Percentiles rank a stretch among this genome's conserved stretches.
These are phyloP conservation scores for Gadopsis bispinosus DNA, from an alignment of 2,797 vertebrate species.

Conservation along the genomic window DNA sequence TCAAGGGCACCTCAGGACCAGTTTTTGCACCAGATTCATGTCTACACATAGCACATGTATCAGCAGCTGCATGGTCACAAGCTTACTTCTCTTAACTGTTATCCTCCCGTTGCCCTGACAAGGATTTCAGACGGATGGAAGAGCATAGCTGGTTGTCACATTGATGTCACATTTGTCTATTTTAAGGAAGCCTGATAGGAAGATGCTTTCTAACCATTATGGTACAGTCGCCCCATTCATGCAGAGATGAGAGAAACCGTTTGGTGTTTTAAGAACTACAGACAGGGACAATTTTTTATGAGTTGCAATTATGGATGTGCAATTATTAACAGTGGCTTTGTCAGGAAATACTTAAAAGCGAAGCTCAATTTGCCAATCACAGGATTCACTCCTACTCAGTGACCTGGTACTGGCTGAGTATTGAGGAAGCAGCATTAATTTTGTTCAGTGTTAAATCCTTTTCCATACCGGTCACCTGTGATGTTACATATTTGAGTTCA, in stretches of 20 bases:
- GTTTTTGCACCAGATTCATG: neutral
- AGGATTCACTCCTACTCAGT: constrained; percentile 48
- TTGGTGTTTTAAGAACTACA: constrained; percentile 57
- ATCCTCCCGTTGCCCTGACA: neutral
- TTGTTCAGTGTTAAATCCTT: constrained; percentile 49
- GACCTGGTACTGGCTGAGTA: constrained; percentile 43
- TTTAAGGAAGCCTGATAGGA: constrained; percentile 40
- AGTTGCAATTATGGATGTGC: constrained; percentile 49
- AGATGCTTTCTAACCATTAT: constrained; percentile 45
- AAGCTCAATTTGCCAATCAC: constrained; percentile 61
- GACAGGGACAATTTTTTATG: constrained; percentile 49
- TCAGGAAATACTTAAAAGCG: constrained; percentile 59
- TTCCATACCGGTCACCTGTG: constrained; percentile 59
- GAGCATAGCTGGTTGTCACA: constrained; percentile 33
- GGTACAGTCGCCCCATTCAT: constrained; percentile 1
- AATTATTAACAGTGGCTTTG: constrained; percentile 61
- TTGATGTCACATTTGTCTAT: constrained; percentile 51
- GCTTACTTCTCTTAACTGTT: constrained; percentile 11
- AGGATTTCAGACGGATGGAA: constrained; percentile 15
- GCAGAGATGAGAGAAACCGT: constrained; percentile 40
- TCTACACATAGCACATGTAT: neutral
- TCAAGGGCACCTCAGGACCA: neutral
- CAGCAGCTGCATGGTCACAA: constrained; percentile 1
- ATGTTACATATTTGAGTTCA: constrained; percentile 60
- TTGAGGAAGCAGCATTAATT: constrained; percentile 47